Evolutionary conservation across 1,140 invertebrate species (phyloP).

Genomic region (Aleiodes sp.): DNA sequence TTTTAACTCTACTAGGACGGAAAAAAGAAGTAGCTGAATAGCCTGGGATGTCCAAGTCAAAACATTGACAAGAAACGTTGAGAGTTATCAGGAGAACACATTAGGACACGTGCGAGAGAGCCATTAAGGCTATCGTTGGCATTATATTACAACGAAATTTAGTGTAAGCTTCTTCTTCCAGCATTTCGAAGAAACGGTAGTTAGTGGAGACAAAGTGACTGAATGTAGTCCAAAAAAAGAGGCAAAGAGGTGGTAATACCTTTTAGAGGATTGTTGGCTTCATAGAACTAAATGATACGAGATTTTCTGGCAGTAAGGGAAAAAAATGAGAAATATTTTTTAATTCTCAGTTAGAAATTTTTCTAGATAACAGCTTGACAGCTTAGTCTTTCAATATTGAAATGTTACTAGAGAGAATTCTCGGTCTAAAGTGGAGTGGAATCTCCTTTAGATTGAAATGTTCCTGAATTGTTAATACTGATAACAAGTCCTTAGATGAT

Average conservation of each 20-base stretch:
- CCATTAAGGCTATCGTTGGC: conserved; percentile 48
- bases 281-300: no score
- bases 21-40: not conserved
- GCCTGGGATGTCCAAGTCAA: not conserved
- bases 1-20: not conserved
- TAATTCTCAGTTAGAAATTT: no score
- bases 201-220: not conserved
- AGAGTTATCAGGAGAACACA: conserved; percentile 48
- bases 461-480: not conserved
- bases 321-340: no score
- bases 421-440: no score
- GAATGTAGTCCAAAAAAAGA: no score
- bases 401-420: not conserved
- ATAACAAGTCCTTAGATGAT: not conserved
- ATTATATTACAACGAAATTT: conserved; percentile 49
- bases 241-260: no score
- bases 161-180: conserved; percentile 40
- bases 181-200: not conserved
- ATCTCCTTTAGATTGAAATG: not conserved
- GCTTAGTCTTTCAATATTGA: not conserved
- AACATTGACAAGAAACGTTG: conserved; percentile 3
- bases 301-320: no score
- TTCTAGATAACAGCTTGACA: no score
- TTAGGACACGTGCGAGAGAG: conserved; percentile 42
- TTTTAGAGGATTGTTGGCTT: no score